Conservation (phyloP, 2,113 vertebrate genomes). For the Lucifuga dentata region DNA sequence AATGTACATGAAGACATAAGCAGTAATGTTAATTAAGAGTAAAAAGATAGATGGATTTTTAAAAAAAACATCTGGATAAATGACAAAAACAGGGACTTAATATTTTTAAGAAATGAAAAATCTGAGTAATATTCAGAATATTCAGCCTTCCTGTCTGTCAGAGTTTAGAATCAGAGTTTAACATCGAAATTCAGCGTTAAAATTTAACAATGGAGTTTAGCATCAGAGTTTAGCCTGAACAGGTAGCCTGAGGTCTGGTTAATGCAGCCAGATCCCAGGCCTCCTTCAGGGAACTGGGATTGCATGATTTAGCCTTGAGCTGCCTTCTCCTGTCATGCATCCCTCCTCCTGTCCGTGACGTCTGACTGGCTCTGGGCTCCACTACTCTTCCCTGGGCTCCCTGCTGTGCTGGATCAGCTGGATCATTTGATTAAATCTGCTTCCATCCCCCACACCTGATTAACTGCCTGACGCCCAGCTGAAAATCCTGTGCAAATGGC, state of each 20-base stretch:
- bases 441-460: constrained; percentile 18
- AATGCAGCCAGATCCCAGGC: constrained; percentile 55
- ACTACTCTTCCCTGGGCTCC: constrained; percentile 46
- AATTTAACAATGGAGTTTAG: too few species aligned
- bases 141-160: too few species aligned
- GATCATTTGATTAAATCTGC: constrained; percentile 68
- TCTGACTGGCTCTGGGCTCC: constrained; percentile 69
- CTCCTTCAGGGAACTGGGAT: constrained; percentile 54
- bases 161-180: too few species aligned
- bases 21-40: too few species aligned
- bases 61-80: too few species aligned
- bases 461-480: neutral
- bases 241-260: constrained; percentile 51
- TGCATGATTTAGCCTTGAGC: constrained; percentile 61
- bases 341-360: constrained; percentile 58
- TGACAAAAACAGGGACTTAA: too few species aligned
- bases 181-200: too few species aligned
- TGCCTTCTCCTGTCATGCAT: constrained; percentile 49
- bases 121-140: too few species aligned
- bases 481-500: neutral
- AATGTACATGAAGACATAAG: too few species aligned
- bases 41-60: too few species aligned
- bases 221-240: constrained; percentile 20
- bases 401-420: constrained; percentile 48
- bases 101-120: too few species aligned